Evolutionary conservation across 2,888 invertebrate species (phyloP).

Genomic region (Ctenicera cuprea): DNA sequence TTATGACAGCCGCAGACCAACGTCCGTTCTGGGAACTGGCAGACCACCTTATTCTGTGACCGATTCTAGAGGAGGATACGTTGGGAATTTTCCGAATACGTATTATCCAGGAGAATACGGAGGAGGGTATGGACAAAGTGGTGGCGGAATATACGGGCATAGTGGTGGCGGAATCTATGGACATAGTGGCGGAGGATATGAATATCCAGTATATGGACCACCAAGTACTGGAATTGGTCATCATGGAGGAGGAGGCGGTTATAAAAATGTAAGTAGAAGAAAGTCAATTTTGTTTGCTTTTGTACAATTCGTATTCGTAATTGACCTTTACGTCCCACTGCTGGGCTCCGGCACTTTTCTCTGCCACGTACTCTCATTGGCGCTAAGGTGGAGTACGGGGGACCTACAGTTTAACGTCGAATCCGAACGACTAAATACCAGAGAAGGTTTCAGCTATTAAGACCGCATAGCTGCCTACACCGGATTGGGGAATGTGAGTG

Average conservation of each 20-base stretch:
- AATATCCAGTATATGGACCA: constrained; percentile 31
- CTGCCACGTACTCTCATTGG: too few relatives aligned
- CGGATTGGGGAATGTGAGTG: too few relatives aligned
- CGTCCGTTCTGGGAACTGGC: background rate
- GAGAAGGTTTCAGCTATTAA: too few relatives aligned
- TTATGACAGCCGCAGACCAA: background rate
- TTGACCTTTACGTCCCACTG: too few relatives aligned
- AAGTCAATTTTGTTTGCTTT: too few relatives aligned
- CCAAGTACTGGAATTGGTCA: constrained; percentile 3
- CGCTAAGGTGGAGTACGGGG: too few relatives aligned
- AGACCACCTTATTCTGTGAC: background rate
- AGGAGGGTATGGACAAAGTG: constrained; percentile 24
- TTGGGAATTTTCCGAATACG: background rate
- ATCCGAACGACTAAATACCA: too few relatives aligned
- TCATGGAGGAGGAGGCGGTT: constrained; percentile 15
- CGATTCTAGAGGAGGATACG: background rate
- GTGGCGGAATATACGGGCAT: constrained; percentile 7
- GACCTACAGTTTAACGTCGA: too few relatives aligned
- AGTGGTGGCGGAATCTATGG: constrained; percentile 37
- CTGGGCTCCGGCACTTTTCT: too few relatives aligned
- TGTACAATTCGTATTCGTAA: too few relatives aligned
- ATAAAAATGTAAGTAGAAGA: constrained; percentile 7
- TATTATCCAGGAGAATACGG: constrained; percentile 31
- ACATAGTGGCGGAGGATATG: constrained; percentile 52
- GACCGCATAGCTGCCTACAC: too few relatives aligned